phyloP scores from a whole-genome alignment of 2,113 vertebrate species.

The Hippocampus zosterae region DNA sequence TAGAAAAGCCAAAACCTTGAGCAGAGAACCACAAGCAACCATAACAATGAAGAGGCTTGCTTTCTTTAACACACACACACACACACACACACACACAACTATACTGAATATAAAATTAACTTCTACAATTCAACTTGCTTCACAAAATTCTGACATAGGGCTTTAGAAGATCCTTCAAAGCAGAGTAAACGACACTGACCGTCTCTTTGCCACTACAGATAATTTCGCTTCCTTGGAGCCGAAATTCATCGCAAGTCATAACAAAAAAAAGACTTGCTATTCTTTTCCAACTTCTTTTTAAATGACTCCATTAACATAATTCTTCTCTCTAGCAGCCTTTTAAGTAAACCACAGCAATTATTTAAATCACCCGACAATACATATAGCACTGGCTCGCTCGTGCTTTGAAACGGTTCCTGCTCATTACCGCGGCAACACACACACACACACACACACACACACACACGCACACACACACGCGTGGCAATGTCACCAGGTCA shows the following conservation, averaged over 20 bases:
- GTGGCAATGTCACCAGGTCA: constrained; percentile 56
- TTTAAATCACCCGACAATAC: constrained; percentile 70
- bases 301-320: constrained; percentile 74
- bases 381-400: constrained; percentile 54
- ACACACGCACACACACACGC: constrained; percentile 7
- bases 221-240: constrained; percentile 68
- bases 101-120: background rate
- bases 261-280: constrained; percentile 58
- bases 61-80: too few relatives aligned
- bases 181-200: constrained; percentile 2
- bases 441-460: background rate
- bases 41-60: too few relatives aligned
- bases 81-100: background rate
- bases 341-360: constrained; percentile 77
- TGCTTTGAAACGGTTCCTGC: constrained; percentile 62
- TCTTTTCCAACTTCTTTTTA: constrained; percentile 63
- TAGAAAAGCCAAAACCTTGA: too few relatives aligned
- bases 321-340: constrained; percentile 70
- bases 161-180: constrained; percentile 1
- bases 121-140: background rate
- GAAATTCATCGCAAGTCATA: constrained; percentile 59
- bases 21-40: too few relatives aligned
- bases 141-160: background rate
- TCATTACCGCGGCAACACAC: constrained; percentile 54
- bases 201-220: constrained; percentile 44